Evolutionary conservation across 1,140 invertebrate species (phyloP), one percentile per base, ranked within the genome.

Genomic region (Temnothorax curvispinosus): DNA sequence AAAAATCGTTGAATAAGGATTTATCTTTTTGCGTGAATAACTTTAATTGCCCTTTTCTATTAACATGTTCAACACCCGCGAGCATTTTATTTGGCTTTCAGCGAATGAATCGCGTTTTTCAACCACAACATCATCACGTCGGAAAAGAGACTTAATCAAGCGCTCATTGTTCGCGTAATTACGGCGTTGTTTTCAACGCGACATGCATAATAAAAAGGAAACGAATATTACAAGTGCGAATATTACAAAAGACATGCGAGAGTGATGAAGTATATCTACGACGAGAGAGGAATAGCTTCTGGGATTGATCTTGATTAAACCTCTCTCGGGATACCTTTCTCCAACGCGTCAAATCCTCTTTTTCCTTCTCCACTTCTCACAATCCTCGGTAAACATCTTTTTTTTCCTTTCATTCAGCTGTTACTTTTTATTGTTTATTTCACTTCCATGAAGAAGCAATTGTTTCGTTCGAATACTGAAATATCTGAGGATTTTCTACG

Each of bases 231-330:
- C 58, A 75, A 76, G 50, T 62, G 52, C 21, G 74, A 60, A 32
- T 9, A 50, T 35, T 41, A 60, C 54, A 82, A 85, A 88, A 62
- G 72, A 87, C 44, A 64, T 47, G 62, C 27, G 56, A 69, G 78
- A 74, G 44, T 87, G 67, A 56, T 21, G 62, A 65, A 58, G 35
- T 67, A 47, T 76, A 35, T 35, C 4, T 64, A 86, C 27, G 65
- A 64, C 71, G 86, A 72, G 38, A 88, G 47, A 88, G 52, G 54
- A 60, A 87, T 87, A 89, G 89, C 91, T 91, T 69, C 81, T 84
- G 88, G 82, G 91, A 76, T 90, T 93, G 89, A 93, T 93, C 81
- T 80, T 94, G 93, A 94, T 95, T 94, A 94, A 94, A 93, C 88
- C 35, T 74, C 87, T 87, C 77, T 62, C 27, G 75, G 74, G 32